Base-by-base conservation (phyloP, 2,113 vertebrate genomes). In the Atlantisia rogersi region DNA sequence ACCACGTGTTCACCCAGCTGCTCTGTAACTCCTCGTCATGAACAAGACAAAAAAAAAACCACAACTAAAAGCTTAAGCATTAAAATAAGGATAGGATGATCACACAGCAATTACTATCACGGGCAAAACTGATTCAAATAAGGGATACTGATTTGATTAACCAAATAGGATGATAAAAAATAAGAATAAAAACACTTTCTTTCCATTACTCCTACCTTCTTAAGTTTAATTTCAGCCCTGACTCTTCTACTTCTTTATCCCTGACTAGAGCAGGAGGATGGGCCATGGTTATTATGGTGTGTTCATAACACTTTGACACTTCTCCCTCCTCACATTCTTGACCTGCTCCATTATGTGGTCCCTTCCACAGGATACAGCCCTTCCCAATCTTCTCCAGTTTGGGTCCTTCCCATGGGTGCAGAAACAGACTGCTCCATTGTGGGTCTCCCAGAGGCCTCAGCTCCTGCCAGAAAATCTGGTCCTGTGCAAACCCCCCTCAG, bases 191-290 rank as follows among this genome's bases (percentile, higher is more conserved):
- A 35, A 3, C 25, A 22, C 5, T 2, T 59, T n/a, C 19, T 21
- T 73, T 82, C 8, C 8, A 50, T 12, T 24, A 3, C 10, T 28
- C 37, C 6, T 8, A 60, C 44, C 21, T 67, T 62, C 39, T 12
- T 11, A 86, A 13, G 2, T 63, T 75, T 20, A 83, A 0, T 12
- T 68, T 78, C 18, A 59, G 7, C 29, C 15, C 29, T 3, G 2
- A 32, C 17, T 37, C 32, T 46, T 42, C 11, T 62, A 19, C 24
- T 1, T 55, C 26, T 22, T 59, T 31, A 60, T 0, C 2, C 4
- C 1, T 1, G 6, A 21, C 12, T 1, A 15, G 11, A 0, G 0
- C 20, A 60, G 12, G 7, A 52, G 4, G 9, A n/a, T 11, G 6
- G 5, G 35, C 53, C 77, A 67, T 1, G 12, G 16, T 3, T 29